Base-by-base conservation (phyloP, 2,888 invertebrate genomes). In the Andrena dorsata region DNA sequence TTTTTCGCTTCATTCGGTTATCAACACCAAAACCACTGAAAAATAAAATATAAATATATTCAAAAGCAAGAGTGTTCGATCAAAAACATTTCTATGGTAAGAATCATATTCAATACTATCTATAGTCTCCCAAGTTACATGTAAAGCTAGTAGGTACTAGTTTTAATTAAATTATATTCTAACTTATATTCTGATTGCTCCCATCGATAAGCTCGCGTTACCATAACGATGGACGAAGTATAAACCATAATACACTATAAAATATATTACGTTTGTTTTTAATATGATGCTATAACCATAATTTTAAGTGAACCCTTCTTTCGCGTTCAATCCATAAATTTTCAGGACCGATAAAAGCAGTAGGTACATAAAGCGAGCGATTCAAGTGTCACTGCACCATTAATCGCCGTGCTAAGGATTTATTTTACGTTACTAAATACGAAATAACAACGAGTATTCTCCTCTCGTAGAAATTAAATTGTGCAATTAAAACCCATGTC, bases 401-500 rank as follows among this genome's bases (percentile, higher is more conserved):
- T 69, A 47, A 69, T 69, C 35, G 41, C 23, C 5, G 16, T 7
- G 8, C 13, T 60, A 49, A 70, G 70, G 49, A 70, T 41, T 70
- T 70, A 41, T 41, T 58, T 60, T 30, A 69, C 53, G 28, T 28
- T 26, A 4, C 23, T 35, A 16, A 10, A n/a, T 5, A 2, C 47
- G 4, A 30, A 58, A 28, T 30, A 47, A 70, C n/a, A 60, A 4
- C 5, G 8, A 61, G 6, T n/a, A 30, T 61, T 61, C 32, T 6
- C 6, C 1, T 32, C 16, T 61, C 7, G 10, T 8, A 2, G 60
- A 56, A 5, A 41, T 41, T 4, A 41, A 41, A 41, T 41, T 13
- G 41, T 35, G 35, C 23, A 56, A 69, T 56, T 69, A 69, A 56
- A 32, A 63, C 20, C 20, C 2, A 13, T 16, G 35, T 3, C 41